Evolutionary conservation across 2,888 invertebrate genomes (phyloP), one percentile per base, ranked within the genome.

Genomic region (Laothoe populi): DNA sequence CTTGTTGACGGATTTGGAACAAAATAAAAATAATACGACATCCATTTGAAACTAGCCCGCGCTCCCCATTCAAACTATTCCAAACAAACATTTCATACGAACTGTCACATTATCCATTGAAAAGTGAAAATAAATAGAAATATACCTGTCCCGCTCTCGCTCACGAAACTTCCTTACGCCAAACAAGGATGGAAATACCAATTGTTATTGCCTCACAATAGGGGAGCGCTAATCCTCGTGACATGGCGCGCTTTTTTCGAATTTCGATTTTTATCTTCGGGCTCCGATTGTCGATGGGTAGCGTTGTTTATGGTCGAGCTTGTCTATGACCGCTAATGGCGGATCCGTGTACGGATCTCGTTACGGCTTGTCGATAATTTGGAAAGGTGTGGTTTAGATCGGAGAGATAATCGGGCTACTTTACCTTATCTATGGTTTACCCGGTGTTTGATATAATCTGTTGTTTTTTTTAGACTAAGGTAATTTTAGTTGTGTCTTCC

Each of bases 71-170:
- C 83, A 86, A 78, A 61, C 71, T 81, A 84, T 77, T 82, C 79
- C 88, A 90, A 90, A 91, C 91, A 91, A 89, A 90, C 87, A 88
- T 87, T 86, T 87, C 88, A 88, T 86, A 88, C 82, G 83, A 87
- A 87, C 90, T 92, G 92, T 91, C 90, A 90, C 89, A 90, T 90
- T 87, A 76, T 73, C 81, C 78, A 87, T 89, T 86, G 86, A 87
- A 87, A 87, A 90, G 87, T 86, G 87, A 88, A 87, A 90, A 89
- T 86, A 88, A 90, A 90, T 86, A 86, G 82, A 83, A 74, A 68
- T 71, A 73, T 77, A 73, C 72, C 82, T 71, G 78, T 87, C 90
- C 78, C 88, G 68, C 70, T 89, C 81, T 63, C 61, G 59, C 69
- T 53, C 61, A 40, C 62, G 57, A 61, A 45, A 63, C 63, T 66